Evolutionary conservation across 2,888 invertebrate species (phyloP).

Genomic region (Tetranychus piercei): DNA sequence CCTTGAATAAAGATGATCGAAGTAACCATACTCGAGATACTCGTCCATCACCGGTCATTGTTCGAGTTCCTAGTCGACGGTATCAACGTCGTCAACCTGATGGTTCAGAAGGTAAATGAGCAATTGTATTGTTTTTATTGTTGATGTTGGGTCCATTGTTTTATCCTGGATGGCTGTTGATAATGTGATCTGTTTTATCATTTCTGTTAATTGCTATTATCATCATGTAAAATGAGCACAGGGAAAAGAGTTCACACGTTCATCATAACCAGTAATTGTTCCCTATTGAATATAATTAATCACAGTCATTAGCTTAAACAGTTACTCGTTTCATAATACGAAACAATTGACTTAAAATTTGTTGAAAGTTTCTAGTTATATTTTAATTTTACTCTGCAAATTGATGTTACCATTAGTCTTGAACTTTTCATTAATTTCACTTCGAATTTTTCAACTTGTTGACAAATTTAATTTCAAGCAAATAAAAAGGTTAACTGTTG

Average conservation of each 20-base stretch:
- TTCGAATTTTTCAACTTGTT: background rate
- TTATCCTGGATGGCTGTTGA: too few species aligned
- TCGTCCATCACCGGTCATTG: constrained; percentile 50
- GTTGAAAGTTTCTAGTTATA: too few species aligned
- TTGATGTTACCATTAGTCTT: background rate
- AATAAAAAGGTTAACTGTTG: background rate
- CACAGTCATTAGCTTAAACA: background rate
- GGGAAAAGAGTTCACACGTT: constrained; percentile 3
- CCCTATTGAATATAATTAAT: background rate
- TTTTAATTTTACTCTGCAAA: too few species aligned
- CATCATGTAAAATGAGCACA: too few species aligned
- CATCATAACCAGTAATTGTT: background rate
- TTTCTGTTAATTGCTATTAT: too few species aligned
- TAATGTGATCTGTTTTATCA: too few species aligned
- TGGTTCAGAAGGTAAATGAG: constrained; percentile 26
- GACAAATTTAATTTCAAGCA: background rate
- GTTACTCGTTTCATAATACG: background rate
- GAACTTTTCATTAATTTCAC: background rate
- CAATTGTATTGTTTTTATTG: background rate
- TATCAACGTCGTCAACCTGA: constrained; percentile 37
- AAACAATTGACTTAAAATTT: too few species aligned
- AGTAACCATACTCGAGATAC: constrained; percentile 27
- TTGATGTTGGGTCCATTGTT: too few species aligned
- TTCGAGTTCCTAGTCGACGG: constrained; percentile 55
- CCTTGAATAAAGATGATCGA: constrained; percentile 13